Percentiles rank a stretch among this genome's conserved stretches.
Conservation (phyloP, 2,888 invertebrate genomes). For the Atethmia centrago region DNA sequence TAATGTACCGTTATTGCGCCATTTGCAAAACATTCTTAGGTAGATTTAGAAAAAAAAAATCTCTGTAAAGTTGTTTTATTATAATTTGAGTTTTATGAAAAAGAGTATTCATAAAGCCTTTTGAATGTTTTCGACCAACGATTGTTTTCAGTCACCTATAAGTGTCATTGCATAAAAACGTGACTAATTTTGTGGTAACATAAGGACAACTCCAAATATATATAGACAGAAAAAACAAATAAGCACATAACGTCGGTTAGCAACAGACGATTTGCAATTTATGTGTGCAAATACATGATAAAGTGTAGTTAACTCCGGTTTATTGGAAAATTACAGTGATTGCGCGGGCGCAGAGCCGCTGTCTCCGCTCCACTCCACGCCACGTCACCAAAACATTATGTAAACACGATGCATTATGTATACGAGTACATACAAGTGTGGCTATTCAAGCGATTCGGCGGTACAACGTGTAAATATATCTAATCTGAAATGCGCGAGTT, state of each 20-base stretch:
- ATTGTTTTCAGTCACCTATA: slow-evolving; percentile 17
- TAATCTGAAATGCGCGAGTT: slow-evolving; percentile 64
- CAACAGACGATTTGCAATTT: slow-evolving; percentile 62
- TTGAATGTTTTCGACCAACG: background rate
- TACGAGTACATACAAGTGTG: slow-evolving; percentile 44
- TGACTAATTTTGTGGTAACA: slow-evolving; percentile 21
- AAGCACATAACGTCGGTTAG: slow-evolving; percentile 34
- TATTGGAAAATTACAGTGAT: slow-evolving; percentile 75
- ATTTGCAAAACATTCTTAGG: background rate
- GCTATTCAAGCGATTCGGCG: slow-evolving; percentile 53
- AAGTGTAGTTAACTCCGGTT: slow-evolving; percentile 59
- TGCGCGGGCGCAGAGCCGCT: slow-evolving; percentile 53
- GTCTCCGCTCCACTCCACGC: slow-evolving; percentile 57
- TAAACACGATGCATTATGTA: slow-evolving; percentile 61
- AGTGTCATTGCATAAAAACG: slow-evolving; percentile 21
- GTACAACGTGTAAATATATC: slow-evolving; percentile 60
- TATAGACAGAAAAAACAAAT: slow-evolving; percentile 25
- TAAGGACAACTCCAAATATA: slow-evolving; percentile 23
- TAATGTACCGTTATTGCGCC: slow-evolving; percentile 10
- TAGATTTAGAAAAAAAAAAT: background rate
- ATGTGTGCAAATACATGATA: slow-evolving; percentile 54
- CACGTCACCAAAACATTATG: slow-evolving; percentile 66
- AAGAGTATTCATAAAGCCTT: background rate
- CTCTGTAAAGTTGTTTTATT: background rate
- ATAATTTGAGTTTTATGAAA: background rate